These are phyloP conservation scores for Origma solitaria DNA, from an alignment of 2,113 vertebrate species.

Conservation along the genomic window DNA sequence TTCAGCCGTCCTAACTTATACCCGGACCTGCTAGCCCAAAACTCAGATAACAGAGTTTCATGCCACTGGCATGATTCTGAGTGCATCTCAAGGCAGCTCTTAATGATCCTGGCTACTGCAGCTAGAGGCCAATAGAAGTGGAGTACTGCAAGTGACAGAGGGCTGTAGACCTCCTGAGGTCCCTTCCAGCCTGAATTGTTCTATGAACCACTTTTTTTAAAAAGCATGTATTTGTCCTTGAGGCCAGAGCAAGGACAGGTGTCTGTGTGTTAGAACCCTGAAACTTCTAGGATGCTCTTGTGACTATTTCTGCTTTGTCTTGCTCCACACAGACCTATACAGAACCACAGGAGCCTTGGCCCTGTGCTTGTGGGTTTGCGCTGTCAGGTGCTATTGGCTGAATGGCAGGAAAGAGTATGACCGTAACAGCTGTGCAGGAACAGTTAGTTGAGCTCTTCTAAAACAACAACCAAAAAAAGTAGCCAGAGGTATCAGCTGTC, in stretches of 20 bases:
- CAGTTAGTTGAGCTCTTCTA: not conserved
- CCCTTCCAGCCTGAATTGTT: not conserved
- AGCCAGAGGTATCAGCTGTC: not conserved
- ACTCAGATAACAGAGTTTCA: not conserved
- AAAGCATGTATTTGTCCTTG: not conserved
- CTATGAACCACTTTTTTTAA: not conserved
- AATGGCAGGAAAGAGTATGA: not conserved
- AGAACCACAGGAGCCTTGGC: not conserved
- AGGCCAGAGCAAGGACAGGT: not conserved
- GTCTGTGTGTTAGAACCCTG: not conserved
- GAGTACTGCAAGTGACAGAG: not conserved
- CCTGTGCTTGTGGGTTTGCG: not conserved
- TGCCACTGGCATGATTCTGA: not conserved
- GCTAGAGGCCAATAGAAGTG: not conserved
- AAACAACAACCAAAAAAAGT: not conserved
- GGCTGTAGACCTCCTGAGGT: not conserved
- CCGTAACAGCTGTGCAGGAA: not conserved
- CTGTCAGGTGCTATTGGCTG: not conserved
- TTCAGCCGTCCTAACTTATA: not conserved
- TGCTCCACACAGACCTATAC: not conserved
- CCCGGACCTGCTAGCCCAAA: not conserved
- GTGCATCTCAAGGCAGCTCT: not conserved
- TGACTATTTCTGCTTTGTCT: not conserved
- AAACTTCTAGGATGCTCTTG: not conserved
- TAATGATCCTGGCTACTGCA: not conserved